These are phyloP conservation scores for Amazona guildingii DNA, from an alignment of 2,113 vertebrate genomes.

Conservation along the genomic window DNA sequence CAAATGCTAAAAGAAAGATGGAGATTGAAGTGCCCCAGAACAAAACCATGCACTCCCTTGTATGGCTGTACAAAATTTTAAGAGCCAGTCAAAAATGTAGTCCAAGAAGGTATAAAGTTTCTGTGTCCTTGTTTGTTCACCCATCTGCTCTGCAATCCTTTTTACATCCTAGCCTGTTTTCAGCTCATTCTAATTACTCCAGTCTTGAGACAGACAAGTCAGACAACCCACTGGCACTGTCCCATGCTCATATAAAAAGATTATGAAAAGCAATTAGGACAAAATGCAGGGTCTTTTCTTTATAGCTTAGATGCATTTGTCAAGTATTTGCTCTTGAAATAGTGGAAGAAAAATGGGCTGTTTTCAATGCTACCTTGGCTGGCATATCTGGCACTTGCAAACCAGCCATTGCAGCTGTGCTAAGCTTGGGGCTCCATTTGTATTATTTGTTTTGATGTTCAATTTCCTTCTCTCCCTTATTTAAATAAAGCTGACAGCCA, in stretches of 20 bases:
- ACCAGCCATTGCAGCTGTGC: conserved; percentile 47
- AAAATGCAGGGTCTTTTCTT: conserved; percentile 42
- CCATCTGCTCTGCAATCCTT: conserved; percentile 56
- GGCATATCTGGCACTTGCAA: conserved; percentile 44
- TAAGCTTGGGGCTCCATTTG: conserved; percentile 44
- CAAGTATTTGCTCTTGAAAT: conserved; percentile 42
- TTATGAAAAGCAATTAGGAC: conserved; percentile 55
- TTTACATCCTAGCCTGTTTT: neutral
- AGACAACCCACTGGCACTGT: conserved; percentile 51
- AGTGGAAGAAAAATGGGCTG: conserved; percentile 8
- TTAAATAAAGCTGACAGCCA: conserved; percentile 79
- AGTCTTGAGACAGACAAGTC: conserved; percentile 48
- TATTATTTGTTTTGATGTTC: conserved; percentile 48
- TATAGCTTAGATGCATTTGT: conserved; percentile 47
- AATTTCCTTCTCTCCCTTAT: conserved; percentile 21
- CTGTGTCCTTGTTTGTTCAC: conserved; percentile 34
- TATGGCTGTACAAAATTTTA: neutral
- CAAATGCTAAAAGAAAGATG: conserved; percentile 29
- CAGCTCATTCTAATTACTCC: conserved; percentile 47
- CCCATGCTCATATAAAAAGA: conserved; percentile 34
- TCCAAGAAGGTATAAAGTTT: conserved; percentile 30
- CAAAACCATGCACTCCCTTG: neutral
- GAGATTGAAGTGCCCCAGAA: neutral
- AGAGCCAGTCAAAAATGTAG: neutral
- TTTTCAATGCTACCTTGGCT: conserved; percentile 53